Evolutionary conservation across 2,113 vertebrate species (phyloP).

Genomic region (Trogon surrucura): DNA sequence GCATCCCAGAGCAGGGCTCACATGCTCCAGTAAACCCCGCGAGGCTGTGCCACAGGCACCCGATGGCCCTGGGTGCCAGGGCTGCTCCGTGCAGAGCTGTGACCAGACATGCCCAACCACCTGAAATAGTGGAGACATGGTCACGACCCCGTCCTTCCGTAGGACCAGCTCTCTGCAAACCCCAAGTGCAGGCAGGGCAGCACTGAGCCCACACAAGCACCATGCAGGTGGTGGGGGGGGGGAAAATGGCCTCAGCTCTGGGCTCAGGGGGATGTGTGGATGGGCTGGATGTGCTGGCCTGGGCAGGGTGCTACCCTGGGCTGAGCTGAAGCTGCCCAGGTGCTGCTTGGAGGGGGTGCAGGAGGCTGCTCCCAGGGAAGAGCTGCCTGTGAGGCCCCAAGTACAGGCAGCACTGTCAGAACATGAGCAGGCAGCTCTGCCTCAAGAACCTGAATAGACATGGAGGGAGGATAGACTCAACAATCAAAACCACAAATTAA

Average conservation of each 20-base stretch:
- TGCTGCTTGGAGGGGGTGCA: not conserved
- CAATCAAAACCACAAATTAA: not conserved
- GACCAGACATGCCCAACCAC: not conserved
- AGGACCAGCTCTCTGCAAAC: not conserved
- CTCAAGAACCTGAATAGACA: not conserved
- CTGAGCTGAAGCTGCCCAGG: not conserved
- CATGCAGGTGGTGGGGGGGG: rapidly evolving
- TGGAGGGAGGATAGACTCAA: not conserved
- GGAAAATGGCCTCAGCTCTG: not conserved
- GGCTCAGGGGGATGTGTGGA: rapidly evolving
- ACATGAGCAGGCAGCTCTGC: not conserved
- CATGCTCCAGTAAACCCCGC: rapidly evolving
- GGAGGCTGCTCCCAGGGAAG: not conserved
- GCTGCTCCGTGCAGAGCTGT: not conserved
- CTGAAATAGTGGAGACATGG: rapidly evolving
- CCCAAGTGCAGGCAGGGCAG: not conserved
- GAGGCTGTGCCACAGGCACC: not conserved
- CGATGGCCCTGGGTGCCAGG: not conserved
- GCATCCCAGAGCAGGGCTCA: not conserved
- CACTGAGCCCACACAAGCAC: not conserved
- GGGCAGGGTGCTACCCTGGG: not conserved
- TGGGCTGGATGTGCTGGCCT: not conserved
- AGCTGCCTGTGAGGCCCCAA: not conserved
- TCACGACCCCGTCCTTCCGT: not conserved
- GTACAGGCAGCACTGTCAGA: not conserved